Evolutionary conservation across 92 coral and sea anemone species (phyloP), one percentile per base, ranked within the genome.

Genomic region (Plumapathes pennacea): DNA sequence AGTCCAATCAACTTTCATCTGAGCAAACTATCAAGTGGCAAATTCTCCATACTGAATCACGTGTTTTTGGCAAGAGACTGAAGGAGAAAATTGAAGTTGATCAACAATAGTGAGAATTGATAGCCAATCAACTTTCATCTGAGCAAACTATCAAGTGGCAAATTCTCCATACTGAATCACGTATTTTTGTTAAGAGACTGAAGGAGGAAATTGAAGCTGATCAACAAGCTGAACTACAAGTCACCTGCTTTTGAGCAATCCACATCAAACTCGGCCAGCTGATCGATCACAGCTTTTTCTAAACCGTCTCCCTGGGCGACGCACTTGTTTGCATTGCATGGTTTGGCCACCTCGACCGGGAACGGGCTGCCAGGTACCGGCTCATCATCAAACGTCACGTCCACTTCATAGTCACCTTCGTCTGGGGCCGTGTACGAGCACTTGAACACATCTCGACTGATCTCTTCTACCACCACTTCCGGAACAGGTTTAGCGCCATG

Each of bases 221-320:
- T n/a, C n/a, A n/a, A n/a, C n/a, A n/a, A n/a, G n/a, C n/a, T n/a
- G n/a, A n/a, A n/a, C n/a, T n/a, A n/a, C 15, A 21, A 27, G 12
- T 47, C 62, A 84, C 90, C 98, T 40, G 98, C 98, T 72, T 85
- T 67, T 17, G 84, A 82, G 52, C 94, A 80, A 65, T 92, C 98
- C 5, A 92, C 98, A 46, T 89, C 96, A 49, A 92, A 92, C 57
- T 92, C 94, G 0, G 98, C 96, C 57, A 84, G 70, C 60, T 84
- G 82, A 55, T 90, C 90, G 57, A 90, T 88, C 26, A 70, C 63
- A 13, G 96, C 98, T 3, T 78, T 77, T 68, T 92, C 89, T 56
- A 92, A 83, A 0, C 98, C 98, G 65, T 89, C 94, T 2, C 98
- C 98, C 46, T 72, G 72, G 1, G 98, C 98, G 61, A 80, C 88